phyloP scores from a whole-genome alignment of 2,797 vertebrate species.

The Hafferia zeledoni region DNA sequence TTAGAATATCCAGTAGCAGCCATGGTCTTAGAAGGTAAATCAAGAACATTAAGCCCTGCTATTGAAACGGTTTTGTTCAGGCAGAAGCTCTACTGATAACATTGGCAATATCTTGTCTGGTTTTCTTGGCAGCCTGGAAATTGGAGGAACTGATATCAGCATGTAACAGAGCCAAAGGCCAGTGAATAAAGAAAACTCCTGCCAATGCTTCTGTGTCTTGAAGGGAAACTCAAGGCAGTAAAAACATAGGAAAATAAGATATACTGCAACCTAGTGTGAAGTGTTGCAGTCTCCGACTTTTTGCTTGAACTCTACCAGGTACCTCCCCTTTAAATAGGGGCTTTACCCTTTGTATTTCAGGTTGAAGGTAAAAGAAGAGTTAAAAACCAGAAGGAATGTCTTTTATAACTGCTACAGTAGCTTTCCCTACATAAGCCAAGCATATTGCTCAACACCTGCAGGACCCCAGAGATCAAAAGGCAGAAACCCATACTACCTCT shows the following conservation, averaged over 20 bases:
- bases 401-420: neutral
- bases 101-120: neutral
- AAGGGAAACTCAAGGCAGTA: neutral
- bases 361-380: neutral
- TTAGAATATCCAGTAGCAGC: slow-evolving; percentile 29
- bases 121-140: slow-evolving; percentile 4
- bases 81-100: slow-evolving; percentile 15
- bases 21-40: neutral
- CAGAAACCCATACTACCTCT: neutral
- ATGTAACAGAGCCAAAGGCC: neutral
- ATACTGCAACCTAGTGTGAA: neutral
- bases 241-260: neutral
- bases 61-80: neutral
- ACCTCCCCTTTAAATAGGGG: neutral
- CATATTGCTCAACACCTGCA: neutral
- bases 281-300: neutral
- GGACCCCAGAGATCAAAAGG: neutral
- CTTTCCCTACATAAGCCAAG: neutral
- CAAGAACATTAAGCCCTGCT: neutral
- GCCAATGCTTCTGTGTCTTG: neutral
- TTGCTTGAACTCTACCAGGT: neutral
- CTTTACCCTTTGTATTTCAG: neutral
- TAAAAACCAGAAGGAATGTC: neutral
- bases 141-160: neutral
- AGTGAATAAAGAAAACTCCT: neutral